phyloP scores from a whole-genome alignment of 2,888 invertebrate species.

The Byasa hedistus region DNA sequence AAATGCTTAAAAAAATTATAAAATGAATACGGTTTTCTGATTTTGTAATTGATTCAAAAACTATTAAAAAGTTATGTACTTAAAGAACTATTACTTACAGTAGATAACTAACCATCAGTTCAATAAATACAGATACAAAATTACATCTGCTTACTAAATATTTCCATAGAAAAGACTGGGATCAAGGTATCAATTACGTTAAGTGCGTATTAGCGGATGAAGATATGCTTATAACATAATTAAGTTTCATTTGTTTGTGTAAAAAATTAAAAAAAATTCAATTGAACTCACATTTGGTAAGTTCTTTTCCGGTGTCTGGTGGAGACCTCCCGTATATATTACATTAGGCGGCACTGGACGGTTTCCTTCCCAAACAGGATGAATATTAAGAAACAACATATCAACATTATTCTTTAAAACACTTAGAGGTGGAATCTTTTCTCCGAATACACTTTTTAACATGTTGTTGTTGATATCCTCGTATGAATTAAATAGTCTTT shows the following conservation, averaged over 20 bases:
- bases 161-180: no score
- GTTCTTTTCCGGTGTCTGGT: slow-evolving; percentile 32
- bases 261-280: not conserved
- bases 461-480: slow-evolving; percentile 18
- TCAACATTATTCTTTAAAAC: slow-evolving; percentile 8
- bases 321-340: slow-evolving; percentile 34
- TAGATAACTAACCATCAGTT: no score
- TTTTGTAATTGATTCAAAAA: no score
- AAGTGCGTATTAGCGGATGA: no score
- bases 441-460: slow-evolving; percentile 23
- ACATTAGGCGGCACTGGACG: slow-evolving; percentile 35
- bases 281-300: slow-evolving; percentile 39
- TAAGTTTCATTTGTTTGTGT: no score
- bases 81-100: no score
- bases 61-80: no score
- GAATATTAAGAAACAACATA: slow-evolving; percentile 41
- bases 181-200: no score
- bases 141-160: no score
- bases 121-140: no score
- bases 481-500: not conserved
- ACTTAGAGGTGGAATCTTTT: slow-evolving; percentile 34
- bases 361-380: slow-evolving; percentile 35
- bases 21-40: no score
- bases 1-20: slow-evolving; percentile 1
- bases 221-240: no score